Percentiles rank a stretch among this genome's conserved stretches.
phyloP scores from a whole-genome alignment of 2,888 invertebrate genomes.

The Seira sanloemensis region DNA sequence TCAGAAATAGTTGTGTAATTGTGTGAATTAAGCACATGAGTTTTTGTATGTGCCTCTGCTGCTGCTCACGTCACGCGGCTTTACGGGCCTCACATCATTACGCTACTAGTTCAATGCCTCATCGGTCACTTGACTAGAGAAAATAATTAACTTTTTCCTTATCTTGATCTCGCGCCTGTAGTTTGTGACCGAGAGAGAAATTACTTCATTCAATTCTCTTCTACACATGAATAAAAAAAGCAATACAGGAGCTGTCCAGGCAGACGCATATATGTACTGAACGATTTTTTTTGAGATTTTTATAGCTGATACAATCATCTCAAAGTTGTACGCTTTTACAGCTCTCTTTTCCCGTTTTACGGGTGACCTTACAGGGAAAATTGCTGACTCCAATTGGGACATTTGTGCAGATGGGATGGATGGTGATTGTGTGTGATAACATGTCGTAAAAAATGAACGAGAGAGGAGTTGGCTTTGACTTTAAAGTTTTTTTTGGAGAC shows the following conservation, averaged over 20 bases:
- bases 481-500: no score
- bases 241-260: not conserved
- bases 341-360: not conserved
- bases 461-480: no score
- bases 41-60: no score
- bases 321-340: not conserved
- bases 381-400: not conserved
- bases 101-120: no score
- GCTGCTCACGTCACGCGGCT: no score
- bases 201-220: not conserved
- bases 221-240: not conserved
- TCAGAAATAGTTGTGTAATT: no score
- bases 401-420: no score
- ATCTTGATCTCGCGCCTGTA: not conserved
- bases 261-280: no score
- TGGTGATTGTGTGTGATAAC: not conserved
- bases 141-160: slow-evolving; percentile 1
- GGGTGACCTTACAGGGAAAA: not conserved
- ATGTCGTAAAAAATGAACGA: not conserved
- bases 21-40: no score
- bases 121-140: no score
- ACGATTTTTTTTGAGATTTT: no score
- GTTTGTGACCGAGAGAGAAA: not conserved
- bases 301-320: not conserved
- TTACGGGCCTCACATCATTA: no score